Base-by-base conservation (phyloP, 2,797 vertebrate genomes). In the Decapterus maruadsi region DNA sequence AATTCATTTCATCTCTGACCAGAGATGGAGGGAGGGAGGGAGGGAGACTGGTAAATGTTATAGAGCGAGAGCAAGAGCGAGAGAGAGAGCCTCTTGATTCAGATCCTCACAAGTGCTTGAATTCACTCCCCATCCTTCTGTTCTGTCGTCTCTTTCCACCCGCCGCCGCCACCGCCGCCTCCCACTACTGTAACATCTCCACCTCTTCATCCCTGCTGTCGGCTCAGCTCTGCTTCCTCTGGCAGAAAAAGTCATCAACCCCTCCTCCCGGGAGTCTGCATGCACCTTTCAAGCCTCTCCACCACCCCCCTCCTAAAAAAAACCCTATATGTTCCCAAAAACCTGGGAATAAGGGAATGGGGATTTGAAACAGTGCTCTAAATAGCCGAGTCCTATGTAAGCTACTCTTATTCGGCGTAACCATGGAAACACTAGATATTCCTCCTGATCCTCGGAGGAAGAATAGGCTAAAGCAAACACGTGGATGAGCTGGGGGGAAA, bases 401-500 rank as follows among this genome's bases (percentile, higher is more conserved):
- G 31, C 31, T 34, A 61, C 72, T 87, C 73, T 86, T 77, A 66
- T 78, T 79, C 53, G 4, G 43, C 0, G 91, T 93, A 85, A 91
- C 92, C 91, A 93, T 93, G 90, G 92, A 87, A 93, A 93, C 91
- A 80, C 66, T 60, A 59, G 74, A 56, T 77, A 78, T 68, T 87
- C 72, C 38, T 70, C 64, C 50, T 84, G 72, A 73, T 85, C 78
- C 75, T 80, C 7, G 13, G 82, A 81, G 71, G 26, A 69, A 67
- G 26, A 69, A 67, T 1, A 45, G 76, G 67, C 63, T 8, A 45
- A 70, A 71, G 78, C 70, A 63, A 73, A 88, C 67, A 58, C 45
- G 66, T 55, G 57, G 34, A 61, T 43, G 12, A 58, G 60, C 70
- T 34, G 53, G 1, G 56, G 22, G 53, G 34, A 68, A 50, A 29